phyloP scores from a whole-genome alignment of 2,888 invertebrate genomes.

The Sarcophaga rosellei region DNA sequence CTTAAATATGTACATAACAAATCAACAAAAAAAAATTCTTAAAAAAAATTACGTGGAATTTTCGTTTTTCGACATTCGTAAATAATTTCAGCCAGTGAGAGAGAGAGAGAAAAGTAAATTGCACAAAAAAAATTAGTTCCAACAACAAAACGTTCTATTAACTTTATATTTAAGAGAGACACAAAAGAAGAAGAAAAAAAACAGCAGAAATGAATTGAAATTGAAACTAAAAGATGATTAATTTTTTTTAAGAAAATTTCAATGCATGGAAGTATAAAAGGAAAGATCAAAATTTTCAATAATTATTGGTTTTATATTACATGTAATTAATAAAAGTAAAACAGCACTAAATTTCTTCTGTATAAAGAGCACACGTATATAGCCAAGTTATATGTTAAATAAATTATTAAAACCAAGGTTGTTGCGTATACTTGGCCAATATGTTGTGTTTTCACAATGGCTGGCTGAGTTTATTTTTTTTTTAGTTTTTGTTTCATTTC shows the following conservation, averaged over 20 bases:
- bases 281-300: not conserved
- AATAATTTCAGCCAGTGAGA: conserved; percentile 47
- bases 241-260: not conserved
- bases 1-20: too few relatives aligned
- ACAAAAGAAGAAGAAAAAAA: conserved; percentile 19
- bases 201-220: conserved; percentile 23
- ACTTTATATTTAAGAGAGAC: not conserved
- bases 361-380: not conserved
- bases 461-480: conserved; percentile 42
- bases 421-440: conserved; percentile 65
- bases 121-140: conserved; percentile 17
- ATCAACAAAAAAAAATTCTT: not conserved
- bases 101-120: conserved; percentile 57
- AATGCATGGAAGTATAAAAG: not conserved
- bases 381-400: conserved; percentile 15
- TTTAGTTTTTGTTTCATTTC: conserved; percentile 49
- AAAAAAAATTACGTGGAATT: conserved; percentile 48
- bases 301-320: conserved; percentile 21
- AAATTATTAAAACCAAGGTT: conserved; percentile 64
- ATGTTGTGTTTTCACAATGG: conserved; percentile 51
- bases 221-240: conserved; percentile 14
- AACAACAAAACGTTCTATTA: conserved; percentile 14
- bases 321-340: not conserved
- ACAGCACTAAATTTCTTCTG: not conserved
- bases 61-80: conserved; percentile 60